Evolutionary conservation across 2,797 vertebrate species (phyloP).

Genomic region (Molothrus ater): DNA sequence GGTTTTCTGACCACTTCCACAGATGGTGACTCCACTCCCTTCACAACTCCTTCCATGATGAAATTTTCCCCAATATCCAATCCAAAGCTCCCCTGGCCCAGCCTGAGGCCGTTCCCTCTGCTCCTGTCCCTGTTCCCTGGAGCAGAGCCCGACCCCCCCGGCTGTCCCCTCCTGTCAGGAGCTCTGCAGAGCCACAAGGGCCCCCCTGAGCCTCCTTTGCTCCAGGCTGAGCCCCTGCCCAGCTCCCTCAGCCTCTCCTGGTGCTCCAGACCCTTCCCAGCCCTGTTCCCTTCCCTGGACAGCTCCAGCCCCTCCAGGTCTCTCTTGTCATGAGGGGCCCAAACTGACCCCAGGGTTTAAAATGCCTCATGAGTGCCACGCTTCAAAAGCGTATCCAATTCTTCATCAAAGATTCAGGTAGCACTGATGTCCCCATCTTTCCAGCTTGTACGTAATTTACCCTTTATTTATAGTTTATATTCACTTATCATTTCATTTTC

Average conservation of each 20-base stretch:
- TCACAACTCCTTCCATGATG: neutral
- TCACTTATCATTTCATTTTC: neutral
- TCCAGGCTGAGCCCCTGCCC: neutral
- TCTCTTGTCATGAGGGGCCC: fast-evolving
- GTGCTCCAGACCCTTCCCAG: neutral
- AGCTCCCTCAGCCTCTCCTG: neutral
- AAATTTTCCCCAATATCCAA: fast-evolving
- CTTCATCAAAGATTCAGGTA: neutral
- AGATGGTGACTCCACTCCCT: no score
- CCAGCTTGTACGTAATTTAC: neutral
- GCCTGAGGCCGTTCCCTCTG: neutral
- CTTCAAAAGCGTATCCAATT: neutral
- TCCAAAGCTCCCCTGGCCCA: fast-evolving
- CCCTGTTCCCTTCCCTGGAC: fast-evolving
- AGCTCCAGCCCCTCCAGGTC: fast-evolving
- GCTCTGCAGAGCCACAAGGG: neutral
- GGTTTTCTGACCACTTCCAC: fast-evolving
- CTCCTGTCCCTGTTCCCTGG: neutral
- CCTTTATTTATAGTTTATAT: neutral
- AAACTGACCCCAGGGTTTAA: neutral
- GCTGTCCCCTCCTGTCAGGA: neutral
- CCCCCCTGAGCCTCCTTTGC: neutral
- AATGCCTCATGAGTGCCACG: neutral
- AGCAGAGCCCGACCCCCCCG: no score
- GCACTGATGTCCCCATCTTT: neutral